phyloP scores from a whole-genome alignment of 2,797 vertebrate species.

The Microhierax caerulescens region DNA sequence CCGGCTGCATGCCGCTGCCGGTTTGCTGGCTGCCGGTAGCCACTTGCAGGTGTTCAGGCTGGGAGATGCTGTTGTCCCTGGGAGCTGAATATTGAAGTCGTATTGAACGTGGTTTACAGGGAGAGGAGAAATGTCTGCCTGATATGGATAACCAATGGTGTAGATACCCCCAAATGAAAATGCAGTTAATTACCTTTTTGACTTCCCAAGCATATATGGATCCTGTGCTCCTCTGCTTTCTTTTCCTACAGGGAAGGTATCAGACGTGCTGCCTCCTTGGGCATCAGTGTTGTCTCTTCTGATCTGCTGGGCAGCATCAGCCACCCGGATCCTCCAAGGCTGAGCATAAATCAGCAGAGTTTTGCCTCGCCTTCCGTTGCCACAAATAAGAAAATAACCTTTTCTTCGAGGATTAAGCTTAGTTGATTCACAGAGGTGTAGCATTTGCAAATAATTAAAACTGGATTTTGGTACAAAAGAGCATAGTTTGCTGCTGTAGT shows the following conservation, averaged over 20 bases:
- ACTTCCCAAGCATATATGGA: neutral
- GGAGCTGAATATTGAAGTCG: neutral
- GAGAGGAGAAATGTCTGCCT: neutral
- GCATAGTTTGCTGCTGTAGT: neutral
- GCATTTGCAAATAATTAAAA: conserved; percentile 33
- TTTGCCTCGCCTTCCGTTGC: neutral
- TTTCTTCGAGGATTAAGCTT: neutral
- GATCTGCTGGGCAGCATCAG: neutral
- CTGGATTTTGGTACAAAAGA: neutral
- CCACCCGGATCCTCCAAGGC: neutral
- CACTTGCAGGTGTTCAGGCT: neutral
- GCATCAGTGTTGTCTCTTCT: neutral
- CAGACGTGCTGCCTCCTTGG: neutral
- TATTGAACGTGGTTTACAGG: neutral
- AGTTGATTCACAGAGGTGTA: neutral
- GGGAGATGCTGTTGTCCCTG: neutral
- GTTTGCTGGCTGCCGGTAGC: neutral
- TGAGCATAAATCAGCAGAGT: neutral
- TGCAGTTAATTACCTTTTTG: neutral
- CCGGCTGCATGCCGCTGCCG: rapidly evolving
- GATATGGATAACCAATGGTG: neutral
- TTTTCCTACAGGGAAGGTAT: neutral
- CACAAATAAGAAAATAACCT: conserved; percentile 5
- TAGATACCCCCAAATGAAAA: neutral
- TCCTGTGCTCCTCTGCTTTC: neutral